Conservation (phyloP, 2,888 invertebrate species). For the Ornithoptera alexandrae region DNA sequence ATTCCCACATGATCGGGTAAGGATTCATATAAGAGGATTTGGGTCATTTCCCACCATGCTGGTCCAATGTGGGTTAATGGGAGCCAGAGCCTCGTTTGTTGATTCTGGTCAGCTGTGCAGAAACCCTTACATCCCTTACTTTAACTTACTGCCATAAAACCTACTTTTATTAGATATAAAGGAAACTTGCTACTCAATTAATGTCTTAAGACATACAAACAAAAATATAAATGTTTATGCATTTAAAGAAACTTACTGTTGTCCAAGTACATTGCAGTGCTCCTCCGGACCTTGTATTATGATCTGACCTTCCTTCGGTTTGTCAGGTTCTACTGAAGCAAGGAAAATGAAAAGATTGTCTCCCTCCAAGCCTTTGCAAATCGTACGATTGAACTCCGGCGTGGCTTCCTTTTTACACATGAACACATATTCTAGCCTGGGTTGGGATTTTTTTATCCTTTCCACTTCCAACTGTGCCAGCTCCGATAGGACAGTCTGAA, state of each 20-base stretch:
- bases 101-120: no score
- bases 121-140: no score
- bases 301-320: slow-evolving; percentile 76
- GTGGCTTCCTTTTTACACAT: slow-evolving; percentile 88
- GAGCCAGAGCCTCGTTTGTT: no score
- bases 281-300: slow-evolving; percentile 78
- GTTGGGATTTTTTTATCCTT: slow-evolving; percentile 72
- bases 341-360: slow-evolving; percentile 82
- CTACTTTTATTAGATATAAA: no score
- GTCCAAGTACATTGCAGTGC: slow-evolving; percentile 76
- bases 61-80: no score
- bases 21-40: no score
- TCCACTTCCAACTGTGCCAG: slow-evolving; percentile 84
- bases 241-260: slow-evolving; percentile 76
- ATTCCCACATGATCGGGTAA: no score
- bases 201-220: no score
- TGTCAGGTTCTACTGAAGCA: slow-evolving; percentile 85
- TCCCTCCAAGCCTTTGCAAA: slow-evolving; percentile 83
- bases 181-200: no score
- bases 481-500: slow-evolving; percentile 84
- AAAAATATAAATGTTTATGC: background rate
- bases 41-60: no score
- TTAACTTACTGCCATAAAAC: no score
- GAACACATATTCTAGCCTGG: slow-evolving; percentile 78
- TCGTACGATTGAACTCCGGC: slow-evolving; percentile 85